Conservation (phyloP, 2,797 vertebrate species). For the Dallia pectoralis region DNA sequence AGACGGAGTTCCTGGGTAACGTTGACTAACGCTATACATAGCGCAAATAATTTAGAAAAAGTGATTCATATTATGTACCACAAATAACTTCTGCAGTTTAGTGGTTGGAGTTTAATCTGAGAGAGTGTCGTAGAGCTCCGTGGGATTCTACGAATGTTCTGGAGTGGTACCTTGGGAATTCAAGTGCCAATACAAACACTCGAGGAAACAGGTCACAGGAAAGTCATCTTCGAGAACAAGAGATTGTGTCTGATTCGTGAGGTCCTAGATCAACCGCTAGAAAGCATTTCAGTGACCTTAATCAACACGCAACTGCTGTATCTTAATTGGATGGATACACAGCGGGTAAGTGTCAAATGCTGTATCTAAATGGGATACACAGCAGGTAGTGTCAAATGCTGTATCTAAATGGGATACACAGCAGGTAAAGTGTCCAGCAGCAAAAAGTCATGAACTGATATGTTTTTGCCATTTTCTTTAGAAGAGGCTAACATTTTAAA, state of each 20-base stretch:
- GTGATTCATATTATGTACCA: slow-evolving; percentile 11
- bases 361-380: too few relatives aligned
- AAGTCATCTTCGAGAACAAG: slow-evolving; percentile 16
- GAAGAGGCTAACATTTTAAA: too few relatives aligned
- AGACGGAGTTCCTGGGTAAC: neutral
- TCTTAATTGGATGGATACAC: too few relatives aligned
- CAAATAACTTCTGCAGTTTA: slow-evolving; percentile 23
- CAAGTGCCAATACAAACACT: slow-evolving; percentile 36
- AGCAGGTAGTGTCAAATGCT: neutral
- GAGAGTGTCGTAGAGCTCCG: slow-evolving; percentile 14
- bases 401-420: too few relatives aligned
- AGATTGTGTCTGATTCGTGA: slow-evolving; percentile 13
- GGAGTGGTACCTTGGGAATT: slow-evolving; percentile 39
- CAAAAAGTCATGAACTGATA: too few relatives aligned
- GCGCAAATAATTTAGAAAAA: neutral
- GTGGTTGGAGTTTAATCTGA: slow-evolving; percentile 19
- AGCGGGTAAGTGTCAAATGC: too few relatives aligned
- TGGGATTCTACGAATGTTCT: neutral
- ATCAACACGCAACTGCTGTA: neutral
- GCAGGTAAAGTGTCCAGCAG: too few relatives aligned
- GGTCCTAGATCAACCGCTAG: neutral
- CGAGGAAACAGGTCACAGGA: slow-evolving; percentile 37
- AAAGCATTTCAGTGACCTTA: neutral
- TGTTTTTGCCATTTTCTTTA: too few relatives aligned
- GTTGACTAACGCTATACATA: neutral